Base-by-base conservation (phyloP, 2,888 invertebrate species). In the Elmis aenea region DNA sequence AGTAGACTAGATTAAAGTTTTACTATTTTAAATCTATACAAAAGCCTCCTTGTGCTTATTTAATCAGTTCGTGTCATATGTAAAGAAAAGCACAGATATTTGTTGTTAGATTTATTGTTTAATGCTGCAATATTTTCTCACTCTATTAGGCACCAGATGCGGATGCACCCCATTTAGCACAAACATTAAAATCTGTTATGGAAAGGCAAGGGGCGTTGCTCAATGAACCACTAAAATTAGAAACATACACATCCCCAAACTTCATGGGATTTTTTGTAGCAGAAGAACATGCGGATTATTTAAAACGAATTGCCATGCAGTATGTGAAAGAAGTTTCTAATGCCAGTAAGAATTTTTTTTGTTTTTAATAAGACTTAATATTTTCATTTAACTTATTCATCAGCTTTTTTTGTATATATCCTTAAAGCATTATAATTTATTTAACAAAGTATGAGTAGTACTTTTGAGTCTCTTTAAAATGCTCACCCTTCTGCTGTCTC, bases 251-350 rank as follows among this genome's bases (percentile, higher is more conserved):
- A 28, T 90, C 90, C 14, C 83, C 82, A 10, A 91, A 90, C 66
- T 93, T 91, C 62, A 89, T 93, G 83, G 93, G 92, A 0, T 76
- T 91, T 28, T 92, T 92, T 68, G 81, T 92, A 2, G 82, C 83
- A 8, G 86, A 90, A 51, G 77, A 83, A 45, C 84, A 86, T 69
- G 86, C 87, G 0, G 83, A 85, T 49, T 83, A 85, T 62, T 70
- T 92, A 36, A 85, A 85, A 61, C 76, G 81, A 48, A 74, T 91
- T 49, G 85, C 89, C 2, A 73, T 83, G 51, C 81, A 85, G 58
- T 89, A 85, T 71, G 84, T 85, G 15, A 84, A 84, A 66, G 85
- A 86, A 70, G 80, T 87, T 9, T 79, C 83, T 29, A 78, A 80
- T 57, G 74, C 82, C 58, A 80, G 84, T 84, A 73, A 77, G 81